Base-by-base conservation (phyloP, 2,797 vertebrate species). In the Lophius americanus region DNA sequence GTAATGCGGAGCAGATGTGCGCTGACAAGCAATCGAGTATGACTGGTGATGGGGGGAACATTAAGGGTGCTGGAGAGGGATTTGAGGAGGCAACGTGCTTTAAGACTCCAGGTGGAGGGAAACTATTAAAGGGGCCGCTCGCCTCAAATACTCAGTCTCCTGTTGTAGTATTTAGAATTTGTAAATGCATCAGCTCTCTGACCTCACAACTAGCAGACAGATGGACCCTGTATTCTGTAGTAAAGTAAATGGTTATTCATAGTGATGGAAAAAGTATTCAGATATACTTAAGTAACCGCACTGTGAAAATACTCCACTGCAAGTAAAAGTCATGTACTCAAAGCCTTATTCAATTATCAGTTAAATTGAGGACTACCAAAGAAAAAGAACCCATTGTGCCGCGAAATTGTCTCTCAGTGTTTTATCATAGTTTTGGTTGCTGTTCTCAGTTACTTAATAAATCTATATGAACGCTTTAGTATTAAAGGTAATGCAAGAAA, bases 1-100 rank as follows among this genome's bases (percentile, higher is more conserved):
- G 80, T 89, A 91, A 90, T 79, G 47, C 36, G 9, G 59, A 90
- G 75, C 89, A 92, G 88, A 91, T 91, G 91, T 86, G 70, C 35
- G 46, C 64, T 88, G 85, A 88, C 76, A 81, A 72, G 64, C 59
- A 12, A 37, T 64, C 14, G 48, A 82, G 64, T 42, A 35, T 61
- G 72, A 64, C 66, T 43, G 70, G 64, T 70, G 71, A 79, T 76
- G 49, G 48, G 48, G 60, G 61, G 70, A 56, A 63, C 43, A 10
- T 52, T 55, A 66, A 54, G 43, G 64, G 37, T 70, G 68, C 51
- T 51, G 71, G 39, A 51, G 41, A 37, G 47, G 32, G 41, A 52
- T 47, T 53, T 43, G 55, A 37, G 62, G 36, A 62, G 58, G 38
- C 58, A 13, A 38, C 37, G 43, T 59, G 47, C 62, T 68, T 63